These are phyloP conservation scores for Ptychodera flava DNA, from an alignment of 35 echinoderm and acorn worm genomes.

Conservation along the genomic window DNA sequence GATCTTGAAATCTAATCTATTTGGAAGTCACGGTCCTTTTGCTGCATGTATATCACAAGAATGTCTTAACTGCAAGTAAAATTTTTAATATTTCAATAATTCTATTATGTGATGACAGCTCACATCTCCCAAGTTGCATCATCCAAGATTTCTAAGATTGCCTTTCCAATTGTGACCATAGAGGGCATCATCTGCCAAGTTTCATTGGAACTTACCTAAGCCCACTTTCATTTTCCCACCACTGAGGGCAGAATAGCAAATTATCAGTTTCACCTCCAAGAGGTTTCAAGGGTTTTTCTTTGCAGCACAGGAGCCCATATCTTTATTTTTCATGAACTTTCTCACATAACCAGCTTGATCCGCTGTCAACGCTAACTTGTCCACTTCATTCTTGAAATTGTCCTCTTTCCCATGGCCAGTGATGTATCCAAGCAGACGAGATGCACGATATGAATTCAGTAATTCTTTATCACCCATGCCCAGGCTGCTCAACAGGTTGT, in stretches of 20 bases:
- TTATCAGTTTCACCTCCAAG: background rate
- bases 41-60: too few species aligned
- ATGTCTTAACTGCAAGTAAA: too few species aligned
- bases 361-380: slow-evolving; percentile 26
- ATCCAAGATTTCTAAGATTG: slow-evolving; percentile 29
- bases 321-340: slow-evolving; percentile 24
- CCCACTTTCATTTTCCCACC: too few species aligned
- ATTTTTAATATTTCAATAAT: too few species aligned
- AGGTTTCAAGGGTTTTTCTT: too few species aligned
- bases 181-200: slow-evolving; percentile 4
- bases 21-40: too few species aligned
- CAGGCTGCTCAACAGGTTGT: slow-evolving; percentile 42
- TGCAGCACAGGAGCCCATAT: slow-evolving; percentile 25
- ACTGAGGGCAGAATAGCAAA: background rate
- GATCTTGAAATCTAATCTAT: too few species aligned
- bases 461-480: slow-evolving; percentile 49
- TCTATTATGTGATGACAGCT: too few species aligned
- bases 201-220: background rate
- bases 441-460: slow-evolving; percentile 36
- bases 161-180: background rate
- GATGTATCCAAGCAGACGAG: slow-evolving; percentile 69
- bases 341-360: slow-evolving; percentile 37
- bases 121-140: too few species aligned
- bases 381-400: slow-evolving; percentile 41
- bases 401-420: slow-evolving; percentile 48